Evolutionary conservation across 1,140 invertebrate genomes (phyloP).

Genomic region (Cotesia glomerata): DNA sequence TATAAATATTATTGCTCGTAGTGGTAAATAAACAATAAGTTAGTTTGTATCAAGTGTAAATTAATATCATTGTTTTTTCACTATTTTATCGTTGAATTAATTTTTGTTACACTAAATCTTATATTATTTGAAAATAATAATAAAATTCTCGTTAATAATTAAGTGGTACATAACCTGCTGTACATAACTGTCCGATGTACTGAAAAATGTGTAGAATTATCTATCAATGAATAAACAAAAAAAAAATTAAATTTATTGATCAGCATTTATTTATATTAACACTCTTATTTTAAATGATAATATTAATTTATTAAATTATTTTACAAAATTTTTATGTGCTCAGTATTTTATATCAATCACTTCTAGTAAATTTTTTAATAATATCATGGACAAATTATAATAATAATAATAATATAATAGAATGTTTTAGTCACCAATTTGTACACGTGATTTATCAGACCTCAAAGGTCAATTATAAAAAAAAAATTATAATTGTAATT

Average conservation of each 20-base stretch:
- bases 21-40: not conserved
- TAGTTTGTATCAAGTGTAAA: not conserved
- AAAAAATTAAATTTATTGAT: constrained; percentile 40
- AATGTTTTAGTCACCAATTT: constrained; percentile 32
- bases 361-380: not conserved
- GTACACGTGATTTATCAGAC: constrained; percentile 31
- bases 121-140: not conserved
- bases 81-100: not conserved
- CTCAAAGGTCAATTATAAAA: too few relatives aligned
- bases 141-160: not conserved
- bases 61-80: not conserved
- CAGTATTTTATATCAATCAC: constrained; percentile 25
- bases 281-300: constrained; percentile 39
- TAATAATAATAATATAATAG: constrained; percentile 10
- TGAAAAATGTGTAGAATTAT: constrained; percentile 45
- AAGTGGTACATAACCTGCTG: constrained; percentile 30
- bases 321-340: constrained; percentile 48
- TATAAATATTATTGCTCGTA: not conserved
- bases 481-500: not conserved
- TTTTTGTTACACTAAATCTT: not conserved
- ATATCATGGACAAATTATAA: constrained; percentile 1
- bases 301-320: constrained; percentile 29
- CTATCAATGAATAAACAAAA: constrained; percentile 49
- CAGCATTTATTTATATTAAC: constrained; percentile 43
- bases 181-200: constrained; percentile 45